Conservation (phyloP, 1,140 invertebrate genomes). For the Bemisia tabaci region DNA sequence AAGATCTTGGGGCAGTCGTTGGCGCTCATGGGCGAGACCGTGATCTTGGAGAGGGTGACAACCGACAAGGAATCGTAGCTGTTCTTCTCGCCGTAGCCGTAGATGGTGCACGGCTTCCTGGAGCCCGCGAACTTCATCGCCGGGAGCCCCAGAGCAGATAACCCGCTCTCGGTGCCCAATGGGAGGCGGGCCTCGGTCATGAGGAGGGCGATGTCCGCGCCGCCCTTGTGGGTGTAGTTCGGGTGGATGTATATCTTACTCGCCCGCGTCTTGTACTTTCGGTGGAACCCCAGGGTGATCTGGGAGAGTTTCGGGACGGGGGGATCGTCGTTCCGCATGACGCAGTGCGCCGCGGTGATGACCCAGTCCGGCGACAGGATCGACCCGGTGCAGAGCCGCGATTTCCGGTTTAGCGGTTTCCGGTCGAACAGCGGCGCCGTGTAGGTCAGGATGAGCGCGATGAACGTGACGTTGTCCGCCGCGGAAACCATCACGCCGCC, state of each 20-base stretch:
- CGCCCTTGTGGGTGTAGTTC: conserved; percentile 1
- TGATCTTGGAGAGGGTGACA: conserved; percentile 2
- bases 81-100: conserved; percentile 7
- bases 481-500: neutral
- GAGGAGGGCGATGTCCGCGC: neutral
- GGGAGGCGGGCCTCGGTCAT: neutral
- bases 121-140: neutral
- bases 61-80: neutral
- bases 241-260: neutral
- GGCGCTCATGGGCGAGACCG: neutral
- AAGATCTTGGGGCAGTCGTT: conserved; percentile 2
- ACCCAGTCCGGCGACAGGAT: conserved; percentile 5
- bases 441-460: neutral
- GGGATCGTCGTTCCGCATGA: neutral
- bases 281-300: neutral
- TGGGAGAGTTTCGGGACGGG: neutral
- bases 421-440: neutral
- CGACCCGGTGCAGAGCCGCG: conserved; percentile 3
- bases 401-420: neutral
- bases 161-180: neutral
- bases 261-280: neutral
- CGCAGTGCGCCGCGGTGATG: conserved; percentile 2
- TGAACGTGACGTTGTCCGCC: neutral
- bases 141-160: neutral
- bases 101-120: neutral